Base-by-base conservation (phyloP, 2,888 invertebrate species). In the Biston stratarius region DNA sequence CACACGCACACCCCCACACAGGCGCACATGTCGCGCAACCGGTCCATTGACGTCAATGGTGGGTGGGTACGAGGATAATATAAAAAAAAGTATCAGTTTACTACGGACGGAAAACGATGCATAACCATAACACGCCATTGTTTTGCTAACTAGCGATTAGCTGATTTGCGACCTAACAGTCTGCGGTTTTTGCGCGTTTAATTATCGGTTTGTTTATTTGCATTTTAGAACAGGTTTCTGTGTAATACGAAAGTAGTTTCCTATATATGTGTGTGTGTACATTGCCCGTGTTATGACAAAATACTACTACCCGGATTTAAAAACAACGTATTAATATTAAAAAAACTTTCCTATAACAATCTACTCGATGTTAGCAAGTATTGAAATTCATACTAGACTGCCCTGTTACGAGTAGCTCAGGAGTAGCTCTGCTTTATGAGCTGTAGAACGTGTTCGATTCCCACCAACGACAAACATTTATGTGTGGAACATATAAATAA, bases 21-120 rank as follows among this genome's bases (percentile, higher is more conserved):
- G 75, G 71, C 82, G 82, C 77, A 74, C 70, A 10, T 78, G 79
- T 74, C 74, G 67, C 71, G 68, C 78, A 83, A 88, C 90, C 90
- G 89, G 89, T 87, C 86, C 78, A 89, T 89, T 93, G 93, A 93
- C 93, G 93, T 93, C 92, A 93, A 90, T 88, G 84, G 84, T 85
- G 84, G 88, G 90, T 85, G 88, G 88, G 81, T 83, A 81, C 85
- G 76, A 74, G 76, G 76, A 80, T 84, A 86, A 84, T 64, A 73
- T 87, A 91, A 91, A 90, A 89, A 90, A 89, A 92, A 89, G 89
- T 90, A 91, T 91, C 90, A 79, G 87, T 86, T 92, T 89, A 91
- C 90, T 88, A 90, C 87, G 58, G 59, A 62, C 61, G 77, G 86
- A 83, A 87, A 88, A 84, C 82, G 83, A 84, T 77, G 80, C 81